Conservation (phyloP, 2,797 vertebrate species). For the Alca torda region DNA sequence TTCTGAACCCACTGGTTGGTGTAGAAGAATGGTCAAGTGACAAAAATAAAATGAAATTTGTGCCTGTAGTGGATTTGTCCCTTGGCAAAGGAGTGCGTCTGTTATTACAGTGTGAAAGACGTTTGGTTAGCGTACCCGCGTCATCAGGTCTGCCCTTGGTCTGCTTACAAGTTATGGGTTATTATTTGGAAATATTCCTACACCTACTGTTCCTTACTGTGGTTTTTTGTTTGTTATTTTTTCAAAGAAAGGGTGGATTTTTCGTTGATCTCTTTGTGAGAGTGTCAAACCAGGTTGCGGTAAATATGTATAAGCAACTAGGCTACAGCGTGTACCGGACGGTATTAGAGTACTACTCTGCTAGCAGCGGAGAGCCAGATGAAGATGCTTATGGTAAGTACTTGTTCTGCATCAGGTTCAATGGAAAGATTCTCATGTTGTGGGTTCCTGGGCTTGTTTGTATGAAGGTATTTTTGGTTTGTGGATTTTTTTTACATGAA, state of each 20-base stretch:
- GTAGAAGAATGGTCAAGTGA: background rate
- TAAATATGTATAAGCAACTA: constrained; percentile 95
- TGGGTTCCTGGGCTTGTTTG: background rate
- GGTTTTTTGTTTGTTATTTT: background rate
- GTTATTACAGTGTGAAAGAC: background rate
- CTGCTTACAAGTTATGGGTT: background rate
- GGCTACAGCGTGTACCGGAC: constrained; percentile 96
- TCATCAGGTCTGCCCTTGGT: background rate
- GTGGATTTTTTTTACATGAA: background rate
- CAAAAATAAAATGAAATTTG: background rate
- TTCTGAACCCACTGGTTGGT: background rate
- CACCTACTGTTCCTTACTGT: background rate
- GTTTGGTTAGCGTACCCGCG: background rate
- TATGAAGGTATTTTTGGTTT: background rate
- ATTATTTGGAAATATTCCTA: background rate
- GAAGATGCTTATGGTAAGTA: constrained; percentile 92
- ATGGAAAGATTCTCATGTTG: background rate
- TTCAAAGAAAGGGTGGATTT: constrained; percentile 91
- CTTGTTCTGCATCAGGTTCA: background rate
- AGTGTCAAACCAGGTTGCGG: constrained; percentile 95
- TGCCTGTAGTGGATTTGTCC: background rate
- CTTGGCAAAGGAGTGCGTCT: background rate
- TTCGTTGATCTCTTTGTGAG: constrained; percentile 96
- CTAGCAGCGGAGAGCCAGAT: constrained; percentile 93
- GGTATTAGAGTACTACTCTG: constrained; percentile 94